Evolutionary conservation across 2,113 vertebrate species (phyloP), one percentile per base, ranked within the genome.

Genomic region (Aphyosemion australe): DNA sequence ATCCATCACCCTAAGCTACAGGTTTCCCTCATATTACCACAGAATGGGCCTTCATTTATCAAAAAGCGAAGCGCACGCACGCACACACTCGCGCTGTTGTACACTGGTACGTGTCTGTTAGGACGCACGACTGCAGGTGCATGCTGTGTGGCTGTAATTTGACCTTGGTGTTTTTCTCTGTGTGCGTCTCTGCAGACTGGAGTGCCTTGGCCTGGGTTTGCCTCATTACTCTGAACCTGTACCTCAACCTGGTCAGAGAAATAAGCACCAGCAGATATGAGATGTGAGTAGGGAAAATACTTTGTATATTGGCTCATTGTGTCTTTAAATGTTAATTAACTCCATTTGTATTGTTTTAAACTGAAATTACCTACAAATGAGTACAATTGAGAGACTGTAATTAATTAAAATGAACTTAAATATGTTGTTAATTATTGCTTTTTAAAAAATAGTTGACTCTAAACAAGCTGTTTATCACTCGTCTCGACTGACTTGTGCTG

Each of bases 161-260:
- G 78, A 85, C 83, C 85, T 87, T 82, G 75, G 71, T 76, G 65
- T 85, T 77, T 70, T 67, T 65, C 19, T 68, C 10, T 65, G 58
- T 76, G 42, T 16, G 41, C 69, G 11, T 68, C 42, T 57, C 76
- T 79, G 69, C 86, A 94, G 94, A 94, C 80, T 94, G 94, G 94
- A 90, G 92, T 72, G 87, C 93, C 61, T 81, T 94, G 83, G 90
- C 88, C 52, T 94, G 94, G 94, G 94, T 94, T 61, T 94, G 93
- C 83, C 93, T 93, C 69, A 94, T 94, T 83, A 94, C 94, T 15
- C 54, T 93, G 39, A 94, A 94, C 84, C 89, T 94, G 26, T 94
- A 93, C 82, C 80, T 94, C 60, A 94, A 94, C 90, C 88, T 94
- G 76, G 93, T 94, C 61, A 82, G 78, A 67, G 93, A 93, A 87